Evolutionary conservation across 53 echinoderm and acorn worm species (phyloP).

Genomic region (Echinarachnius parma): DNA sequence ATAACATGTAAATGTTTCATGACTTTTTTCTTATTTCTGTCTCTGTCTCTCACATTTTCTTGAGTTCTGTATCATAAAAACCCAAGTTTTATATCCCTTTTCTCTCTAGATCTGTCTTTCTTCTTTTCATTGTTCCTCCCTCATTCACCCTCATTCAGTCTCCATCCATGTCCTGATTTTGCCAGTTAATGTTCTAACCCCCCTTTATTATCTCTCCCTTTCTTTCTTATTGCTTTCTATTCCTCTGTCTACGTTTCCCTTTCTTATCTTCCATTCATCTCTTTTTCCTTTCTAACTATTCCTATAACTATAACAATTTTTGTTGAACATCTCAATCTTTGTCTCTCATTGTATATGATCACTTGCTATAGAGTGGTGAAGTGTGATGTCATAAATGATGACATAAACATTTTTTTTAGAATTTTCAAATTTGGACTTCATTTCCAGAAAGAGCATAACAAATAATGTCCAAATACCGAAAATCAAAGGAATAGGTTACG

Average conservation of each 20-base stretch:
- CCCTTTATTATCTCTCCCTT: neutral
- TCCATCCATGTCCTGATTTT: neutral
- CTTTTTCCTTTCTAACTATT: neutral
- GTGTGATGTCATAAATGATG: no score
- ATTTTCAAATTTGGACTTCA: no score
- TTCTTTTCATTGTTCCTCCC: neutral
- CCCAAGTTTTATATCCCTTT: neutral
- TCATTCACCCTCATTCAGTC: neutral
- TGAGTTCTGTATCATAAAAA: neutral
- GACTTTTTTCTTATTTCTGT: neutral
- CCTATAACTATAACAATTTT: no score
- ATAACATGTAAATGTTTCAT: neutral
- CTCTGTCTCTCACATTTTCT: constrained; percentile 1
- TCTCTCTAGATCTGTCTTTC: neutral
- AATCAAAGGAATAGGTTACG: no score
- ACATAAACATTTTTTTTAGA: no score
- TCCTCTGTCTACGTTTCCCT: neutral
- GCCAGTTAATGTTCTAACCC: neutral
- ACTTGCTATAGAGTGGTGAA: no score
- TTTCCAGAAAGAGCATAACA: no score
- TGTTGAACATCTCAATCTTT: no score
- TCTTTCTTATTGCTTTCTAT: neutral
- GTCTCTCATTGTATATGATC: no score
- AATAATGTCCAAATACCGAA: no score
- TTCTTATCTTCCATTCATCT: neutral